Evolutionary conservation across 2,888 invertebrate species (phyloP).

Genomic region (Holacanthella duospinosa): DNA sequence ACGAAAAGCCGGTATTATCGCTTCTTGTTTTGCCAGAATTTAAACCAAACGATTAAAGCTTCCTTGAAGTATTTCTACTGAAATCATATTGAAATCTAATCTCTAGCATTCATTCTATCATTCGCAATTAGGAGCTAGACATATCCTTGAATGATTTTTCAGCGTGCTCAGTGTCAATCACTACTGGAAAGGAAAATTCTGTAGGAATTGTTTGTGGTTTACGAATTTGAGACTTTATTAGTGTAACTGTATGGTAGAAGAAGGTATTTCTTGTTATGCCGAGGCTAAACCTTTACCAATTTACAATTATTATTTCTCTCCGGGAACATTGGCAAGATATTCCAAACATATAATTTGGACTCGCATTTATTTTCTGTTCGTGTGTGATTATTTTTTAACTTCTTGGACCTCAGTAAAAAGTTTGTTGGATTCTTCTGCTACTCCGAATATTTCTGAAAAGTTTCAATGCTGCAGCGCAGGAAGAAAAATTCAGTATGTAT

Average conservation of each 20-base stretch:
- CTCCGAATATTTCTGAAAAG: too few relatives aligned
- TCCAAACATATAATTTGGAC: conserved; percentile 30
- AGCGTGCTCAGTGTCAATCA: too few relatives aligned
- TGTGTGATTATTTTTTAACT: conserved; percentile 29
- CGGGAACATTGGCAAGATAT: conserved; percentile 27
- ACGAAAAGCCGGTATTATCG: too few relatives aligned
- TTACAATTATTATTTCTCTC: not conserved
- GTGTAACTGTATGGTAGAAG: not conserved
- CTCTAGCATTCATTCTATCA: too few relatives aligned
- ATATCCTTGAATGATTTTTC: too few relatives aligned
- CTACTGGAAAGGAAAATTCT: not conserved
- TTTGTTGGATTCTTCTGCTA: not conserved
- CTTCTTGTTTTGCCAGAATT: too few relatives aligned
- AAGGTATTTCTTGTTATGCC: not conserved
- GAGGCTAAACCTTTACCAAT: not conserved
- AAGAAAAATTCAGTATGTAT: conserved; percentile 19
- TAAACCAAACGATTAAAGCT: too few relatives aligned
- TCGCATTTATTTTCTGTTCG: conserved; percentile 31
- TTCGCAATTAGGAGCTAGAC: not conserved
- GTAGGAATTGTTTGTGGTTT: not conserved
- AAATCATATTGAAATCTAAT: too few relatives aligned
- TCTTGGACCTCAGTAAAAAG: not conserved
- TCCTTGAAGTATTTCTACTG: too few relatives aligned
- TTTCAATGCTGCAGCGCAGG: not conserved
- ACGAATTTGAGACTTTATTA: not conserved